These are phyloP conservation scores for Noctua comes DNA, from an alignment of 2,888 invertebrate genomes.

Conservation along the genomic window DNA sequence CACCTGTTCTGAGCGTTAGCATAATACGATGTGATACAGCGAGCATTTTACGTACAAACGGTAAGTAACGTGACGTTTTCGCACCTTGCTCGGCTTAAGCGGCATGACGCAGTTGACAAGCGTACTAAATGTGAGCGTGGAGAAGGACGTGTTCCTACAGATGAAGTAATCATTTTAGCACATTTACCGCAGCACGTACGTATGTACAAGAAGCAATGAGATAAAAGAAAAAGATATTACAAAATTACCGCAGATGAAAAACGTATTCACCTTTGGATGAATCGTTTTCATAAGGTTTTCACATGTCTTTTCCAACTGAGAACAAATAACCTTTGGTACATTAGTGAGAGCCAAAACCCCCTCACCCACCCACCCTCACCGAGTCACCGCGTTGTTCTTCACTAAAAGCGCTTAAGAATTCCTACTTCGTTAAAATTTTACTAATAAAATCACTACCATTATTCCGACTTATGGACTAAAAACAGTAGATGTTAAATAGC, in stretches of 20 bases:
- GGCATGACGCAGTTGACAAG: slow-evolving; percentile 59
- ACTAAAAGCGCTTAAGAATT: slow-evolving; percentile 16
- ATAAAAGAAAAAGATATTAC: slow-evolving; percentile 36
- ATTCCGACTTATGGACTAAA: slow-evolving; percentile 6
- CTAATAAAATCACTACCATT: slow-evolving; percentile 20
- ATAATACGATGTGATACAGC: slow-evolving; percentile 26
- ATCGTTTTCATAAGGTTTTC: slow-evolving; percentile 17
- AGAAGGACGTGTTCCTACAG: slow-evolving; percentile 43
- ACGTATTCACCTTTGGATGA: not conserved
- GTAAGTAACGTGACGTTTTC: slow-evolving; percentile 47
- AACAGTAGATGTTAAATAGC: slow-evolving; percentile 17
- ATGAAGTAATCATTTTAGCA: slow-evolving; percentile 55
- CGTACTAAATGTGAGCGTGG: slow-evolving; percentile 63
- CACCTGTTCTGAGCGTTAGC: slow-evolving; percentile 16
- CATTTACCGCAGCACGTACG: slow-evolving; percentile 23
- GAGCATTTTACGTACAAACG: slow-evolving; percentile 25
- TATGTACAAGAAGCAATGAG: slow-evolving; percentile 21
- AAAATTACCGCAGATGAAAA: slow-evolving; percentile 16
- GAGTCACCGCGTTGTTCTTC: slow-evolving; percentile 4
- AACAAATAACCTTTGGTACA: slow-evolving; percentile 1
- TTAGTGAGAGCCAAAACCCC: slow-evolving; percentile 4
- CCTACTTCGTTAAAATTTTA: slow-evolving; percentile 21
- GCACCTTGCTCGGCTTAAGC: slow-evolving; percentile 43
- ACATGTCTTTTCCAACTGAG: slow-evolving; percentile 12
- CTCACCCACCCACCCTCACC: no score